Evolutionary conservation across 2,888 invertebrate species (phyloP), one percentile per base, ranked within the genome.

Genomic region (Trimorus sp.): DNA sequence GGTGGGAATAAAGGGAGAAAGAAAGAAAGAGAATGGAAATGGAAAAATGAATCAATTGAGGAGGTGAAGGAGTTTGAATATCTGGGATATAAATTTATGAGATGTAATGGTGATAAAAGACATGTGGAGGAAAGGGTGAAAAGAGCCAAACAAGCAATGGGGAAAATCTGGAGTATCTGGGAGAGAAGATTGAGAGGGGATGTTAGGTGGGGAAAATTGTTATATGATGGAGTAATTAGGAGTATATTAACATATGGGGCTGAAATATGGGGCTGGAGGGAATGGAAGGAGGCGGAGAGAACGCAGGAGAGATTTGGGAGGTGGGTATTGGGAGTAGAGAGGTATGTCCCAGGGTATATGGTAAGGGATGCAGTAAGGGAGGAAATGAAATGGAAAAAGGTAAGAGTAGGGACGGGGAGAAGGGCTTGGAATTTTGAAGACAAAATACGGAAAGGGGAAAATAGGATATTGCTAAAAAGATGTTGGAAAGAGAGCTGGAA

Each of bases 121-220:
- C 66, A 66, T 36, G 56, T 66, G 11, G 45, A 15, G 9, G 36
- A n/a, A 14, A 66, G 66, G 14, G 66, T 54, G 2, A 42, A 15
- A n/a, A 66, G 45, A 45, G 66, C 66, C 0, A 66, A 36, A 14
- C 16, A 38, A 16, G 45, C 56, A 7, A 66, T 66, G 66, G 54
- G 66, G 3, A 66, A 15, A 40, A 11, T 66, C 11, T 66, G 66
- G 66, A 66, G 26, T 26, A 26, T 53, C 4, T 66, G 53, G 66
- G 49, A 54, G 37, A 53, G 54, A 14, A 66, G 16, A 53, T 12
- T 66, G 11, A 49, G 14, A 26, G 66, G 42, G 8, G 8, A 26
- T n/a, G 2, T 66, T 12, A 37, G n/a, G 54, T 49, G 66, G 49
- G 53, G 66, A 5, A 62, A 37, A 12, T n/a, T 62, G 7, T 36